Base-by-base conservation (phyloP, 1,140 invertebrate genomes). In the Drosophila parvula region DNA sequence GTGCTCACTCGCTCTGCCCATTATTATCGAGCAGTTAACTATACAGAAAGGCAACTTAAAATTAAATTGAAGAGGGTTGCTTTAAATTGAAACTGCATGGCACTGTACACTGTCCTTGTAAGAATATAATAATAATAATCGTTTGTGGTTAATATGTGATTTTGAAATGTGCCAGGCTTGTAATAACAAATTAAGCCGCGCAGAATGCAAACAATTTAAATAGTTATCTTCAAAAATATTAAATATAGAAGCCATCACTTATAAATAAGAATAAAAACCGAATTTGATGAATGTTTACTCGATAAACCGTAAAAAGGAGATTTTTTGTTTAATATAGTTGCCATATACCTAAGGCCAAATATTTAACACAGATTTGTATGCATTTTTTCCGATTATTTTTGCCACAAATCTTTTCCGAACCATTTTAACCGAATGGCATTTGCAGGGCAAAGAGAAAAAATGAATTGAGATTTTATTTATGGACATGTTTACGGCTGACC, bases 11-110 rank as follows among this genome's bases (percentile, higher is more conserved):
- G 16, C 45, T 47, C 32, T 47, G 62, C 27, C 27, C 45, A 65
- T 69, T 80, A 61, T 74, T 64, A 80, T 69, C 53, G 55, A 68
- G 81, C 59, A 51, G 22, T 51, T 61, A 44, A 60, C 47, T 45
- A 40, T 43, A 71, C 22, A 18, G 36, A 51, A 51, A 16, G 43
- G 34, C 47, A 68, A 68, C 36, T 71, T 76, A 40, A 79, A 75
- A 65, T 51, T 70, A 61, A 79, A 70, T 70, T 38, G 34, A 30
- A 22, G 22, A 22, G 22, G 22, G 22, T 22, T 22, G 22, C 22
- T 22, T 22, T 22, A 22, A 22, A 22, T 22, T 22, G 10, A n/a
- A 44, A 41, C 22, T 10, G 10, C 27, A 50, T 70, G 32, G 18
- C 48, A 18, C 41, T 38, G 34, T 36, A 16, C 14, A 32, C 4